Evolutionary conservation across 2,888 invertebrate genomes (phyloP).

Genomic region (Polylopha cassiicola): DNA sequence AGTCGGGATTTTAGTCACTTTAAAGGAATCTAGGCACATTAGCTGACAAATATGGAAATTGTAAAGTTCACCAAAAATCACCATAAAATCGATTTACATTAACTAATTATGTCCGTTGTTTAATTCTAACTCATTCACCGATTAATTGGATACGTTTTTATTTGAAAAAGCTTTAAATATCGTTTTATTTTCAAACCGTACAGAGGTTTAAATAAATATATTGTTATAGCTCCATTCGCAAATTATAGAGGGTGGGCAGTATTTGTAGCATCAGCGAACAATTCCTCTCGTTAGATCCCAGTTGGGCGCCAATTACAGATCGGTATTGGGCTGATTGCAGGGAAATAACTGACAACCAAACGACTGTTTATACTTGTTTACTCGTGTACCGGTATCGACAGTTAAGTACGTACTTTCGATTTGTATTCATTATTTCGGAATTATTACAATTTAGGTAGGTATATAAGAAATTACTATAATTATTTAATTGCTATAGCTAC

Average conservation of each 20-base stretch:
- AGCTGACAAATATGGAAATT: too few species aligned
- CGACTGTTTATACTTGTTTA: conserved; percentile 35
- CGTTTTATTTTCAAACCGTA: too few species aligned
- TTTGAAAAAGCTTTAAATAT: conserved; percentile 3
- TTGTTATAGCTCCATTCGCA: conserved; percentile 20
- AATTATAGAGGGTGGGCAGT: conserved; percentile 27
- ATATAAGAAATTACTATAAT: too few species aligned
- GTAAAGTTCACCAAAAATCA: too few species aligned
- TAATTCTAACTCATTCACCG: too few species aligned
- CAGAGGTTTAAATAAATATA: too few species aligned
- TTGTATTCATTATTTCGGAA: background rate
- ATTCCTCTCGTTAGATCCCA: conserved; percentile 58
- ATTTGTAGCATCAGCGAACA: conserved; percentile 57
- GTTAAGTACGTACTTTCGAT: too few species aligned
- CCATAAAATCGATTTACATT: too few species aligned
- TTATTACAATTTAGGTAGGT: background rate
- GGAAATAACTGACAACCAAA: conserved; percentile 47
- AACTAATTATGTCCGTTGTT: too few species aligned
- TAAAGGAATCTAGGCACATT: too few species aligned
- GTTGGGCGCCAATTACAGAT: conserved; percentile 63
- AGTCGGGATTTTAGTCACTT: too few species aligned
- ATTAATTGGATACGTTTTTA: conserved; percentile 9
- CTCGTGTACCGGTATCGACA: background rate
- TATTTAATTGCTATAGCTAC: too few species aligned
- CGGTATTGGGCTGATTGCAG: conserved; percentile 56